phyloP scores from a whole-genome alignment of 2,888 invertebrate species.

The Isotomurus palustris region DNA sequence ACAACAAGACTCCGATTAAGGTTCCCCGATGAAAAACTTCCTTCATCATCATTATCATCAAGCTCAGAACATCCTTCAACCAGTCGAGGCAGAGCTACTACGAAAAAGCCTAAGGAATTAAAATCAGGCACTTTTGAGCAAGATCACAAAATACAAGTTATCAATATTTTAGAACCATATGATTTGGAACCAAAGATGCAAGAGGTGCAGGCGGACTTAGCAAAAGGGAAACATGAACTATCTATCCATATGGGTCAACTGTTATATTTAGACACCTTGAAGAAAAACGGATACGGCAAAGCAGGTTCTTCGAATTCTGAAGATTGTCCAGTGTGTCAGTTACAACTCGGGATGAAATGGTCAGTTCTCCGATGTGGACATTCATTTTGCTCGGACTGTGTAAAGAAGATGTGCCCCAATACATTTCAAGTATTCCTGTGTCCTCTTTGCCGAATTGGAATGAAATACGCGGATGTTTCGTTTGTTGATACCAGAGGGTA shows the following conservation, averaged over 20 bases:
- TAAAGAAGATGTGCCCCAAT: conserved; percentile 47
- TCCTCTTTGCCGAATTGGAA: conserved; percentile 59
- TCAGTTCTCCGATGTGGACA: conserved; percentile 70
- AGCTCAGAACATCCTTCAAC: neutral
- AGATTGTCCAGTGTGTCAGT: conserved; percentile 67
- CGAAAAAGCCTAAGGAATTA: conserved; percentile 24
- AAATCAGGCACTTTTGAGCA: conserved; percentile 28
- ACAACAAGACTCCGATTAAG: conserved; percentile 37
- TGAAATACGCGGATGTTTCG: conserved; percentile 55
- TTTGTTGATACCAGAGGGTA: conserved; percentile 45
- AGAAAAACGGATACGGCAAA: conserved; percentile 55
- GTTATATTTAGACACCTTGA: conserved; percentile 61
- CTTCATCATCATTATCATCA: too few relatives aligned
- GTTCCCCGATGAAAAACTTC: conserved; percentile 4
- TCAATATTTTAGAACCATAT: conserved; percentile 42
- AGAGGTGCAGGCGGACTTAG: conserved; percentile 47
- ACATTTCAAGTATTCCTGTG: conserved; percentile 50
- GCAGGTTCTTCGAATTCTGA: conserved; percentile 55
- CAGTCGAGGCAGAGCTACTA: neutral
- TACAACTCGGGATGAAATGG: conserved; percentile 60
- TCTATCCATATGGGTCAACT: conserved; percentile 57
- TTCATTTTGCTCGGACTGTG: conserved; percentile 56
- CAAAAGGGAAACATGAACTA: conserved; percentile 26
- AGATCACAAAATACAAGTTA: conserved; percentile 34
- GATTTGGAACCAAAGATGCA: conserved; percentile 40